Conservation (phyloP, 2,113 vertebrate species). For the Corythornis madagascariensis region DNA sequence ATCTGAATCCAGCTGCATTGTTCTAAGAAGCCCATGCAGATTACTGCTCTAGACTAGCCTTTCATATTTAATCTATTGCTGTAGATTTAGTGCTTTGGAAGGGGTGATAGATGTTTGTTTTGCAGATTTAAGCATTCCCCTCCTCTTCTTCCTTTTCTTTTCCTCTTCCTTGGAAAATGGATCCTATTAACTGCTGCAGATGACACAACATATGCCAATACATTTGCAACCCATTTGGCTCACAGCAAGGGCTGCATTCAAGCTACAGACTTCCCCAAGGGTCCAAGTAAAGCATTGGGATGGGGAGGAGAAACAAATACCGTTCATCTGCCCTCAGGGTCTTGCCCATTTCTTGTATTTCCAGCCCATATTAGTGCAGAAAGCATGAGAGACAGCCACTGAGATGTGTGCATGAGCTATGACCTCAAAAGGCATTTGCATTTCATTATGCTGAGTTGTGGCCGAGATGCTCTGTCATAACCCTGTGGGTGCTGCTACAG, state of each 20-base stretch:
- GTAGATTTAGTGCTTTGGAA: not conserved
- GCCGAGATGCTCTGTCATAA: not conserved
- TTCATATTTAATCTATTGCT: constrained; percentile 33
- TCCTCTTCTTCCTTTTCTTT: constrained; percentile 18
- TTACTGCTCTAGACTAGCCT: constrained; percentile 17
- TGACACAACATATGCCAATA: constrained; percentile 21
- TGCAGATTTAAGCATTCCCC: constrained; percentile 14
- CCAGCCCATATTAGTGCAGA: not conserved
- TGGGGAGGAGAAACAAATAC: not conserved
- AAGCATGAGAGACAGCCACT: not conserved
- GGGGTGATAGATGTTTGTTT: constrained; percentile 7
- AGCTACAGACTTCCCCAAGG: not conserved
- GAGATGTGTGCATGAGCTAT: not conserved
- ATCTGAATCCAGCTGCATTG: constrained; percentile 63
- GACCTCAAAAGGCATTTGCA: not conserved
- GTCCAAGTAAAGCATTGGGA: not conserved
- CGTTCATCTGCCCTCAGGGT: not conserved
- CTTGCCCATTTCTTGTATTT: not conserved
- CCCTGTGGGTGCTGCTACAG: accelerated
- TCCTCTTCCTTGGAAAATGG: constrained; percentile 24
- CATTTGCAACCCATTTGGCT: constrained; percentile 54
- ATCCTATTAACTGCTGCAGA: constrained; percentile 12
- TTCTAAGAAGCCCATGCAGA: constrained; percentile 37
- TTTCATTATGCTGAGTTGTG: not conserved
- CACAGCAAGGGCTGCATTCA: not conserved